Evolutionary conservation across 2,888 invertebrate species (phyloP).

Genomic region (Noctua comes): DNA sequence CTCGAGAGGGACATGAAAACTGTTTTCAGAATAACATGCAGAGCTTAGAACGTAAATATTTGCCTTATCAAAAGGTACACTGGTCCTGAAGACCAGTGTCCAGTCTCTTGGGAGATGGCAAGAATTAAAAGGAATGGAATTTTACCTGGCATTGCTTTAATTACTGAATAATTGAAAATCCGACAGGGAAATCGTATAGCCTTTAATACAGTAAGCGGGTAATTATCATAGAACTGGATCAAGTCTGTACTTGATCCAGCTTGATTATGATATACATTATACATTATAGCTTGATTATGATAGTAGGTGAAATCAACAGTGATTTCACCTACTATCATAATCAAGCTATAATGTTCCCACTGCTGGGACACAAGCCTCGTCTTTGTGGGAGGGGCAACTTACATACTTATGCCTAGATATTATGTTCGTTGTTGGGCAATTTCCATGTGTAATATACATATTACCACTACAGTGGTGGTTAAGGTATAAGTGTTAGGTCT

Average conservation of each 20-base stretch:
- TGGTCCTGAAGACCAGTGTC: background rate
- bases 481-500: background rate
- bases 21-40: conserved; percentile 23
- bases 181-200: background rate
- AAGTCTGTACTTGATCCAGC: no score
- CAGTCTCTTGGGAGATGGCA: background rate
- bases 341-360: background rate
- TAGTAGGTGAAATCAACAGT: no score
- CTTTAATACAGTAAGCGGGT: background rate
- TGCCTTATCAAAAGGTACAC: background rate
- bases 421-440: background rate
- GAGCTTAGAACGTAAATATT: background rate
- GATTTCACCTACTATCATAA: background rate
- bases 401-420: background rate
- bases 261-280: no score
- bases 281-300: no score
- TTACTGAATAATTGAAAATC: conserved; percentile 1
- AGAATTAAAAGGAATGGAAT: background rate
- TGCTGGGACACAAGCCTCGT: background rate
- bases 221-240: background rate
- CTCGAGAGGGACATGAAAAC: conserved; percentile 26
- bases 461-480: background rate
- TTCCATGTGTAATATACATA: background rate
- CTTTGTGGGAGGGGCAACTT: background rate
- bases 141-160: no score